Evolutionary conservation across 2,888 invertebrate genomes (phyloP).

Genomic region (Halictus quadricinctus): DNA sequence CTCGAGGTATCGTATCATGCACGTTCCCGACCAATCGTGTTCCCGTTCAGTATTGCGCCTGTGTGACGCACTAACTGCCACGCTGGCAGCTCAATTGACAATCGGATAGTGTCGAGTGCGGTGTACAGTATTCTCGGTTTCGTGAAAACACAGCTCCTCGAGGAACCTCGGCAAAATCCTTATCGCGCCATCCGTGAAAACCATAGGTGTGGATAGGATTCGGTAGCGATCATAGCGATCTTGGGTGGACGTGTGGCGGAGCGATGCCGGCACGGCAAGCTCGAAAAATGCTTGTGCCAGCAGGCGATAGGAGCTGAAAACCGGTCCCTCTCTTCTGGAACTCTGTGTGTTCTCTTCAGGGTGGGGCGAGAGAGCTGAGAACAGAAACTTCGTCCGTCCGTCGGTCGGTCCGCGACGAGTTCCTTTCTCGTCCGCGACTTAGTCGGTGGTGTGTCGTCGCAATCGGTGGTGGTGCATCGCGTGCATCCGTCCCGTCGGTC

Average conservation of each 20-base stretch:
- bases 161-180: neutral
- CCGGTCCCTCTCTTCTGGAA: constrained; percentile 31
- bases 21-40: constrained; percentile 40
- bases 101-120: neutral
- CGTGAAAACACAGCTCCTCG: neutral
- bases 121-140: neutral
- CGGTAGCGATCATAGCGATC: neutral
- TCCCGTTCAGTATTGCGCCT: constrained; percentile 17
- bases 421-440: constrained; percentile 32
- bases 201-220: neutral
- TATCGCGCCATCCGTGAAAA: neutral
- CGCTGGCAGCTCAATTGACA: constrained; percentile 84
- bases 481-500: neutral
- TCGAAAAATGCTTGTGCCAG: constrained; percentile 31
- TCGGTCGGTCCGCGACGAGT: constrained; percentile 16
- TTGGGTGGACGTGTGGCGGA: neutral
- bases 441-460: constrained; percentile 42
- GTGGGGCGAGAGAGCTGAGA: constrained; percentile 60
- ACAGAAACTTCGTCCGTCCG: constrained; percentile 12
- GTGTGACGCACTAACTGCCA: constrained; percentile 87
- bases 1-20: constrained; percentile 39
- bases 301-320: constrained; percentile 12
- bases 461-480: constrained; percentile 21
- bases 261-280: neutral
- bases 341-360: constrained; percentile 24